These are phyloP conservation scores for Tetramorium simillimum DNA, from an alignment of 1,140 invertebrate species.

Conservation along the genomic window DNA sequence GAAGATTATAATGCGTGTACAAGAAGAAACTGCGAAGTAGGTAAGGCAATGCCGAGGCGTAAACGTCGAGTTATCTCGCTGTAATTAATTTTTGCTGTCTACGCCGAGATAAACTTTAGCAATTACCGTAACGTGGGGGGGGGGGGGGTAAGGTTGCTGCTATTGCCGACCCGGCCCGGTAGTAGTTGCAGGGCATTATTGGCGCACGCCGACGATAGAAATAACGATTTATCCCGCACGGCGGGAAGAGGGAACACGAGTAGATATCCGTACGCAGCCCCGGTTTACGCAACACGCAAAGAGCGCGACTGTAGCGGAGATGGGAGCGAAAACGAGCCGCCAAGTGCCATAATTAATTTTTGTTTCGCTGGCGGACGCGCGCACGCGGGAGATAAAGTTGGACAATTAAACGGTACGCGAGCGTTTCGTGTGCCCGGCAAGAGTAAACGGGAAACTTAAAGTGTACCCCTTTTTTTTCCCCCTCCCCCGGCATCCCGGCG, in stretches of 20 bases:
- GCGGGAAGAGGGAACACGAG: neutral
- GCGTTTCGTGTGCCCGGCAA: neutral
- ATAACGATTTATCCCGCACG: slow-evolving; percentile 59
- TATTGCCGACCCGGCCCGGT: neutral
- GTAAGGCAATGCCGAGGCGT: slow-evolving; percentile 59
- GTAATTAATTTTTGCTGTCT: slow-evolving; percentile 75
- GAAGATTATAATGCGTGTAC: slow-evolving; percentile 61
- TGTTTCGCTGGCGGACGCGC: neutral
- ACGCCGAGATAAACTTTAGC: slow-evolving; percentile 73
- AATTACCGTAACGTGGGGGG: slow-evolving; percentile 67
- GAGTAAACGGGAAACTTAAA: slow-evolving; percentile 29
- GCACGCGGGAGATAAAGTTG: slow-evolving; percentile 7
- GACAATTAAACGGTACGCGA: slow-evolving; percentile 44
- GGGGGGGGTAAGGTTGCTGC: neutral
- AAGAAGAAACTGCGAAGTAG: slow-evolving; percentile 55
- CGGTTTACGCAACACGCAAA: neutral
- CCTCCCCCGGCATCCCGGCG: neutral
- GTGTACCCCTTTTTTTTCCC: neutral
- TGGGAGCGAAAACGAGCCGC: neutral
- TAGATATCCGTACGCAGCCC: neutral
- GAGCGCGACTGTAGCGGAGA: neutral
- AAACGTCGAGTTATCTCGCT: slow-evolving; percentile 62
- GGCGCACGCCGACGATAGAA: slow-evolving; percentile 46
- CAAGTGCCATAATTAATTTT: slow-evolving; percentile 61
- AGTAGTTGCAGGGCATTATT: slow-evolving; percentile 53